These are phyloP conservation scores for Akabosia matsudoensis DNA, from an alignment of 1,140 invertebrate species.

Conservation along the genomic window DNA sequence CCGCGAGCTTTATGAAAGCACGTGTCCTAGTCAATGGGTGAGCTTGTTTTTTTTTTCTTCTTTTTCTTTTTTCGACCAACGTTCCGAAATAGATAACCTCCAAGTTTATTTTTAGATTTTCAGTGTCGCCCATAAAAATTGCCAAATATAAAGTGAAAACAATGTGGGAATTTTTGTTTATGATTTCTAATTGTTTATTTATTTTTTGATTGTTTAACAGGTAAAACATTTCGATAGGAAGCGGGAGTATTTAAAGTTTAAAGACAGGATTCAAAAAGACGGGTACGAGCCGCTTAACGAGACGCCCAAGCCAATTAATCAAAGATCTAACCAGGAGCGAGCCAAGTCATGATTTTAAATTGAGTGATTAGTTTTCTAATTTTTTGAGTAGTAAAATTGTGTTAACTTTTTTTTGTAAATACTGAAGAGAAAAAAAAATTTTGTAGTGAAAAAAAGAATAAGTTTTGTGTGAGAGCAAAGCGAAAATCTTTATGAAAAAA, in stretches of 20 bases:
- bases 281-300: constrained; percentile 69
- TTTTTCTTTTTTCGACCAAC: neutral
- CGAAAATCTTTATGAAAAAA: too few relatives aligned
- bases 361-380: too few relatives aligned
- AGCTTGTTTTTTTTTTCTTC: constrained; percentile 41
- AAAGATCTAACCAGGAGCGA: too few relatives aligned
- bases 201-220: constrained; percentile 51
- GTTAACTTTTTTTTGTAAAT: too few relatives aligned
- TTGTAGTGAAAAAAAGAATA: too few relatives aligned
- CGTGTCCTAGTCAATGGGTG: constrained; percentile 82
- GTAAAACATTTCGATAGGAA: constrained; percentile 92
- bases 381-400: too few relatives aligned
- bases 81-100: neutral
- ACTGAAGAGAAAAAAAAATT: too few relatives aligned
- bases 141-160: too few relatives aligned
- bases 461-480: too few relatives aligned
- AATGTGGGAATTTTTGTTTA: too few relatives aligned
- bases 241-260: constrained; percentile 80
- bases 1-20: constrained; percentile 73
- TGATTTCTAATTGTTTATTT: constrained; percentile 17
- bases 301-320: neutral
- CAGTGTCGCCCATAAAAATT: neutral
- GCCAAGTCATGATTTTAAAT: too few relatives aligned
- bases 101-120: neutral
- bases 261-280: constrained; percentile 78